Evolutionary conservation across 2,888 invertebrate species (phyloP), one percentile per base, ranked within the genome.

Genomic region (Habrosyne pyritoides): DNA sequence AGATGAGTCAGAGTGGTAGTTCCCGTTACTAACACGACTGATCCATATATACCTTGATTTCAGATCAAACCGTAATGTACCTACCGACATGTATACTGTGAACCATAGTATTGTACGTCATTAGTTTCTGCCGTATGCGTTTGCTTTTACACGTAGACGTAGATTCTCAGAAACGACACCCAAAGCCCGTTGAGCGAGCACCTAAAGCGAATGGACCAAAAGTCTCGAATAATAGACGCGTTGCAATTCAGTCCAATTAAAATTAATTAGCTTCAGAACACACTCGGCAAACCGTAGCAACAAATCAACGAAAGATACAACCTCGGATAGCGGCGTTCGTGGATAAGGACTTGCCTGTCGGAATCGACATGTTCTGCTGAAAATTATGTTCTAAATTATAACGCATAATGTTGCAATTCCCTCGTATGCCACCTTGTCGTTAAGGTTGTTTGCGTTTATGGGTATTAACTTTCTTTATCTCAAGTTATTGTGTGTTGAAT

Each of bases 221-320:
- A 79, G 74, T 71, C 75, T 71, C 72, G 76, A 81, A 83, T 83
- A 83, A 83, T 84, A 84, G 80, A 84, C 79, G 81, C 66, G 68
- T 71, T 71, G 78, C 75, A 77, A 77, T 79, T 71, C 77, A 69
- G 78, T 75, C 89, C 89, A 90, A 90, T 90, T 90, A 90, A 90
- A 90, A 90, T 89, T 90, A 90, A 90, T 90, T 90, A 90, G 88
- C 83, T 81, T 77, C 86, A 79, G 88, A 86, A 89, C 83, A 87
- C 81, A 85, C 83, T 82, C 79, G 76, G 81, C 82, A 81, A 80
- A 79, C 81, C 80, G 78, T 86, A 82, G 87, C 80, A 84, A 88
- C 88, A 89, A 89, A 88, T 87, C 86, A 86, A 87, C 82, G 81
- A 81, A 83, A 86, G 86, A 87, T 85, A 85, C 86, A 81, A 83